A percentile compares a stretch with the other conserved stretches of the same genome.
Conservation (phyloP, 2,888 invertebrate species). For the Leucoma salicis region DNA sequence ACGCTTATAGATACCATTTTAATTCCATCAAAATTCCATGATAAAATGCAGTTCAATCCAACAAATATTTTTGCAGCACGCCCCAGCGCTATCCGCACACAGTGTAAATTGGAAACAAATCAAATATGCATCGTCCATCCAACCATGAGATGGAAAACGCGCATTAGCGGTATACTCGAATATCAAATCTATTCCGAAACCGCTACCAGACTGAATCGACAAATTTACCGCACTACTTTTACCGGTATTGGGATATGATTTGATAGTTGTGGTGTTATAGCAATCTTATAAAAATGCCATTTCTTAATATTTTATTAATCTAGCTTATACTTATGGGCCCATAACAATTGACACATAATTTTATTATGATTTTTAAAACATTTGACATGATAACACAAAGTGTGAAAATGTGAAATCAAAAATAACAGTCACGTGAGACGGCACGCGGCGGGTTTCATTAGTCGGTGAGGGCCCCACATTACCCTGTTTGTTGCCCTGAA, state of each 20-base stretch:
- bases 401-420: too few species aligned
- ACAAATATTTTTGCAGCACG: conserved; percentile 55
- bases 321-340: too few species aligned
- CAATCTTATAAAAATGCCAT: background rate
- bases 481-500: too few species aligned
- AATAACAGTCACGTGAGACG: too few species aligned
- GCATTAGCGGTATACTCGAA: conserved; percentile 60
- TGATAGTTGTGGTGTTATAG: conserved; percentile 20
- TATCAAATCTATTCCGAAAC: conserved; percentile 54
- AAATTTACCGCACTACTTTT: conserved; percentile 46
- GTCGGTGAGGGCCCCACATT: too few species aligned
- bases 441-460: too few species aligned
- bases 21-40: too few species aligned
- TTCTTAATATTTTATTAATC: too few species aligned
- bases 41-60: conserved; percentile 40
- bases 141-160: conserved; percentile 74
- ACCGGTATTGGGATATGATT: conserved; percentile 39
- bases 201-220: conserved; percentile 48
- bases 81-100: conserved; percentile 41
- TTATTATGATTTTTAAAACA: too few species aligned
- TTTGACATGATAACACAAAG: too few species aligned
- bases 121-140: conserved; percentile 75
- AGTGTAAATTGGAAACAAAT: conserved; percentile 76
- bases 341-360: too few species aligned
- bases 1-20: too few species aligned